Percentiles rank a stretch among this genome's conserved stretches.
Evolutionary conservation across 2,113 vertebrate genomes (phyloP).

Genomic region (Lampris incognitus): DNA sequence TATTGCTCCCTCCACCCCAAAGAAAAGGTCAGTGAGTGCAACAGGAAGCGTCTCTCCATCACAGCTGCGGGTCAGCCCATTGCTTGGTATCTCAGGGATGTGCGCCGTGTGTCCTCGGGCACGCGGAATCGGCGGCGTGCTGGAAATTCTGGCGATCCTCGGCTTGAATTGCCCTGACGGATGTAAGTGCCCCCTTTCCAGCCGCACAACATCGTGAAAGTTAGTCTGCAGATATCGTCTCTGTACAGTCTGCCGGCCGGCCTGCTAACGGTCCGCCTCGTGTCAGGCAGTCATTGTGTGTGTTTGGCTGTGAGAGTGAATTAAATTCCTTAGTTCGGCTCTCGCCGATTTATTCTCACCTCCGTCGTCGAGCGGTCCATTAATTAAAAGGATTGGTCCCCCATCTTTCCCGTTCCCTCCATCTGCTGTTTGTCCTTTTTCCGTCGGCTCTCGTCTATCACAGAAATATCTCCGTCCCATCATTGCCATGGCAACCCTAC

Average conservation of each 20-base stretch:
- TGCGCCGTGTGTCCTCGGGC: conserved; percentile 41
- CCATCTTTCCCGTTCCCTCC: conserved; percentile 10
- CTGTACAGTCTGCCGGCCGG: neutral
- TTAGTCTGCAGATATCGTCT: neutral
- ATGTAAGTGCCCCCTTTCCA: neutral
- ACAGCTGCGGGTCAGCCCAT: conserved; percentile 23
- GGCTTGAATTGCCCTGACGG: neutral
- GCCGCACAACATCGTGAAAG: neutral
- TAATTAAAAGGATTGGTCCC: neutral
- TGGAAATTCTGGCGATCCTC: conserved; percentile 9
- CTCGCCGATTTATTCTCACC: no score
- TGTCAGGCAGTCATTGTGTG: conserved; percentile 19
- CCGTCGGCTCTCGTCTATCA: conserved; percentile 44
- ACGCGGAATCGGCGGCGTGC: conserved; percentile 17
- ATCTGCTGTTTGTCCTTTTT: conserved; percentile 35
- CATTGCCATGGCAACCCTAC: conserved; percentile 71
- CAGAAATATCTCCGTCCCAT: conserved; percentile 41
- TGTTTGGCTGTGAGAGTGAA: neutral
- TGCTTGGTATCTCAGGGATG: conserved; percentile 20
- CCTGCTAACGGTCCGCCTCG: conserved; percentile 41
- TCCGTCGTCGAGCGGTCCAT: no score
- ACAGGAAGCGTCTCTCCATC: conserved; percentile 25
- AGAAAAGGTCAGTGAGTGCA: conserved; percentile 2
- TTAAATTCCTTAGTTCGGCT: no score
- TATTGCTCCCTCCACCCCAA: neutral